Evolutionary conservation across 2,113 vertebrate species (phyloP).

Genomic region (Oryzias curvinotus): DNA sequence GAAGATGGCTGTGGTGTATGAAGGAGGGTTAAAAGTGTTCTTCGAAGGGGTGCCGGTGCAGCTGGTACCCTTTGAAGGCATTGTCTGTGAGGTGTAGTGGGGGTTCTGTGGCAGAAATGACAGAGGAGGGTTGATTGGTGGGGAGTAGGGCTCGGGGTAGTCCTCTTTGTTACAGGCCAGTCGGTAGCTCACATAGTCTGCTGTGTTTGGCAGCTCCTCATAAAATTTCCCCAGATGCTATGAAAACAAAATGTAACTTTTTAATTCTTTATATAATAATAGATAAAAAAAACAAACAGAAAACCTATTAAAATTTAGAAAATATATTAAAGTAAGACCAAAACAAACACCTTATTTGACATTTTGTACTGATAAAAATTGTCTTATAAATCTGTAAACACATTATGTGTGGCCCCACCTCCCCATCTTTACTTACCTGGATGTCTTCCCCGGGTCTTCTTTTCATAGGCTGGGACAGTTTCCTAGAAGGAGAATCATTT

Average conservation of each 20-base stretch:
- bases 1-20: constrained; percentile 76
- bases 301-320: no score
- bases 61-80: constrained; percentile 27
- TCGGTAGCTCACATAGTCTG: constrained; percentile 84
- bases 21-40: constrained; percentile 72
- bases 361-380: not conserved
- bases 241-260: constrained; percentile 6
- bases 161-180: constrained; percentile 82
- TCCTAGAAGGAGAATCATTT: constrained; percentile 59
- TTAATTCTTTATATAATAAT: no score
- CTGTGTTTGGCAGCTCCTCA: constrained; percentile 80
- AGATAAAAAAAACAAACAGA: no score
- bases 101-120: constrained; percentile 81
- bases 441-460: constrained; percentile 67
- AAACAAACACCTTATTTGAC: no score
- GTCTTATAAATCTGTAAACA: not conserved
- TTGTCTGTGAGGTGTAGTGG: constrained; percentile 64
- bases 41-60: constrained; percentile 63
- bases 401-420: not conserved
- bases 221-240: constrained; percentile 81
- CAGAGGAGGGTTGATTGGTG: constrained; percentile 75
- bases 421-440: constrained; percentile 51
- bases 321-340: no score
- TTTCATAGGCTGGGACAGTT: constrained; percentile 57
- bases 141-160: constrained; percentile 79